Conservation (phyloP, 1,140 invertebrate species). For the Chelonus insularis region DNA sequence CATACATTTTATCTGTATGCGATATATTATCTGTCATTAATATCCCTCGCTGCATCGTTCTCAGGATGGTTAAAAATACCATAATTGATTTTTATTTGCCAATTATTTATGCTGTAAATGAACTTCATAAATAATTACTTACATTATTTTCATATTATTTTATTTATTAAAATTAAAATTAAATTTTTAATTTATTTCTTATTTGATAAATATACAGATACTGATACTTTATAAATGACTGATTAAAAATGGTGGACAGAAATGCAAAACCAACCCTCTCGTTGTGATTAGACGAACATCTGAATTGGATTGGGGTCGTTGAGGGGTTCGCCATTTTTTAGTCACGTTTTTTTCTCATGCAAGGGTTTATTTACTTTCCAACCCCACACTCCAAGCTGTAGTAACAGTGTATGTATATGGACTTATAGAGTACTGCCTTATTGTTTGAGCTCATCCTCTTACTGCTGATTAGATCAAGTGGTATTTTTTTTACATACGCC, state of each 20-base stretch:
- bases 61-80: too few species aligned
- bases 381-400: background rate
- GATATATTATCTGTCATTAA: too few species aligned
- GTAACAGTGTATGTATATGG: too few species aligned
- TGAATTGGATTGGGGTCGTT: conserved; percentile 18
- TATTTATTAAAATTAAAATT: too few species aligned
- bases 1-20: too few species aligned
- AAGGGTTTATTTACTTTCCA: conserved; percentile 1
- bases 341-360: conserved; percentile 13
- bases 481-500: conserved; percentile 31
- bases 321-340: conserved; percentile 52
- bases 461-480: conserved; percentile 43
- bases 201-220: too few species aligned
- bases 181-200: too few species aligned
- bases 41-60: too few species aligned
- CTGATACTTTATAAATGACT: background rate
- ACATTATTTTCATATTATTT: too few species aligned
- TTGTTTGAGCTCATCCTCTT: conserved; percentile 36
- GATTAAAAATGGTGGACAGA: conserved; percentile 29
- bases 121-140: too few species aligned
- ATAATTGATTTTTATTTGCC: too few species aligned
- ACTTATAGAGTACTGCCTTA: background rate
- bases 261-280: conserved; percentile 55
- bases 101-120: too few species aligned
- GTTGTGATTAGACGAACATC: conserved; percentile 53